Evolutionary conservation across 2,113 vertebrate genomes (phyloP), one percentile per base, ranked within the genome.

Genomic region (Hippopotamus amphibius): DNA sequence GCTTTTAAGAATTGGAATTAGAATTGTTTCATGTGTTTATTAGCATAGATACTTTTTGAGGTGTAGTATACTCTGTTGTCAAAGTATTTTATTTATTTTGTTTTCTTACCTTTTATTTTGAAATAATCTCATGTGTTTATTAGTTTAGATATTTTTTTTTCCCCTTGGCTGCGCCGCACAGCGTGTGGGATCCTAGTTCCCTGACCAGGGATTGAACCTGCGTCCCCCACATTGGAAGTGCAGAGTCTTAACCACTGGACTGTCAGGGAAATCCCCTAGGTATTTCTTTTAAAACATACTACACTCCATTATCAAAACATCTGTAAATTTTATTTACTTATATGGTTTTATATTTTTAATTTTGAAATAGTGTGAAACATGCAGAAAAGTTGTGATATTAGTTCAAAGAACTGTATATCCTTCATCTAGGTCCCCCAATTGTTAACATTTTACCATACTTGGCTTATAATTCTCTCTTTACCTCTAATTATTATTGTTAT

Each of bases 281-380:
- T 83, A 65, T 80, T 85, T 82, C 24, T 93, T 66, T 93, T 69
- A 33, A 93, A 92, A 92, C 83, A 66, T 88, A 57, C 33, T 93
- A 19, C 17, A 22, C 33, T 71, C 43, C 4, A 85, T 72, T 95
- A 22, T 93, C 55, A 84, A 59, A 94, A 55, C 3, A 71, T 71
- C 76, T 93, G 33, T 88, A 88, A 19, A 53, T 84, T 88, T 88
- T 80, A 89, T 74, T 55, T 72, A 86, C 17, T 82, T 46, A 77
- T 17, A 41, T 46, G 46, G 77, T 71, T 83, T 86, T 59, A 12
- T 66, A 94, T 71, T 77, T 90, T 81, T 24, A 93, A 71, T 84
- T 96, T 55, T 88, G 33, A 87, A 96, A 76, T 89, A 72, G 48
- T 48, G n/a, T 59, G 55, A 96, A 91, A 69, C 24, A 57, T 95